A percentile compares a stretch with the other conserved stretches of the same genome.
These are phyloP conservation scores for Pterophyllum scalare DNA, from an alignment of 2,113 vertebrate genomes.

Conservation along the genomic window DNA sequence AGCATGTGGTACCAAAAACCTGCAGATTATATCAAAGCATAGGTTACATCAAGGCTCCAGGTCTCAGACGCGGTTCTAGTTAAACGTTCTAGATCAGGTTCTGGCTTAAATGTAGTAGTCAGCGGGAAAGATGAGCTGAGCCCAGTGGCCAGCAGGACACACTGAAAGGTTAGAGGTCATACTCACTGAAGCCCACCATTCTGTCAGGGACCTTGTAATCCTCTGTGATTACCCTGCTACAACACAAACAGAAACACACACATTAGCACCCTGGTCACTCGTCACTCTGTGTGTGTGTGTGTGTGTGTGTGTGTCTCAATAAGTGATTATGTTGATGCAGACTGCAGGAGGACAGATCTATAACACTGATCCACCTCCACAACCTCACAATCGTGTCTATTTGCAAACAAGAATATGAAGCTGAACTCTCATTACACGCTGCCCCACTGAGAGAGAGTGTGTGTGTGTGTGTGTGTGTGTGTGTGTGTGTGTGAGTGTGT, in stretches of 20 bases:
- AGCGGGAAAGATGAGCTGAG: too few species aligned
- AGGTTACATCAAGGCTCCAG: neutral
- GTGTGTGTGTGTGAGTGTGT: neutral
- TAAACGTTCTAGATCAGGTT: neutral
- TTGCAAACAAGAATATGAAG: slow-evolving; percentile 46
- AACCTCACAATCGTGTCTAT: neutral
- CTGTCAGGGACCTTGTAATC: slow-evolving; percentile 99
- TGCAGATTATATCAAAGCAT: neutral
- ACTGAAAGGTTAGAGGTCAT: slow-evolving; percentile 22
- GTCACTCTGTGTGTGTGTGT: too few species aligned
- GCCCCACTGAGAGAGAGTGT: neutral
- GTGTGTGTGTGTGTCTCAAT: slow-evolving; percentile 23
- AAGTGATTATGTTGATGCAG: slow-evolving; percentile 46
- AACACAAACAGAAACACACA: slow-evolving; percentile 47
- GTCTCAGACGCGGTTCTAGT: neutral
- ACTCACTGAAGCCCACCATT: slow-evolving; percentile 99
- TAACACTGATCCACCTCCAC: slow-evolving; percentile 39
- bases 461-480: neutral
- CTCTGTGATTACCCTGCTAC: slow-evolving; percentile 93
- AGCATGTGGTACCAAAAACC: neutral
- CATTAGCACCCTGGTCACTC: neutral
- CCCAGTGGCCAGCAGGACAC: neutral
- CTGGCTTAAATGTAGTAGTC: too few species aligned
- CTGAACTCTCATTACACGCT: slow-evolving; percentile 10
- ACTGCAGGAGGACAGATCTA: slow-evolving; percentile 43